A percentile compares a stretch with the other conserved stretches of the same genome.
Conservation (phyloP, 2,113 vertebrate genomes). For the Sorex fumeus region DNA sequence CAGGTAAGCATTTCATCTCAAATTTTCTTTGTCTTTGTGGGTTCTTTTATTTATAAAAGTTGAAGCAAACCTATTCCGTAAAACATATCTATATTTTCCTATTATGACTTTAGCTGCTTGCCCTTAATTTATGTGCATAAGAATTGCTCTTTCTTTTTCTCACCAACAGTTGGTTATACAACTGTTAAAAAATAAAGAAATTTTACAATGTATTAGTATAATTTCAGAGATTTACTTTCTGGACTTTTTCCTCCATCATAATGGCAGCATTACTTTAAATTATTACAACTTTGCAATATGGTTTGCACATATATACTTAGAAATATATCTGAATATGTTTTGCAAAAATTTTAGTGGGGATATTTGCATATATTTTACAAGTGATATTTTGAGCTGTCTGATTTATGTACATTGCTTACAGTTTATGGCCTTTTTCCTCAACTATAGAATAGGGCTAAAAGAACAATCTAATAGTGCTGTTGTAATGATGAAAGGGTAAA, state of each 20-base stretch:
- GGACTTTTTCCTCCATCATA: neutral
- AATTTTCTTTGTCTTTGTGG: constrained; percentile 41
- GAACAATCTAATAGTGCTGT: neutral
- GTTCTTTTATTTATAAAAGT: neutral
- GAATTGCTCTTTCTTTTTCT: neutral
- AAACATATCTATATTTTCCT: neutral
- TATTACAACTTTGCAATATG: neutral
- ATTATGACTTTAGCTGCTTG: neutral
- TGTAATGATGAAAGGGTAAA: neutral
- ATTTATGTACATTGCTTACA: neutral
- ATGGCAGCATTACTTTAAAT: neutral
- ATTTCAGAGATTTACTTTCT: constrained; percentile 4
- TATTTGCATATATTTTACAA: constrained; percentile 21
- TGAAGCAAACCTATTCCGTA: neutral
- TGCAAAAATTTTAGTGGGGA: neutral
- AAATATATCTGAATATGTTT: neutral
- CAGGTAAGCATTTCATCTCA: neutral
- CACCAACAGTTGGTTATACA: neutral
- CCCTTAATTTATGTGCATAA: neutral
- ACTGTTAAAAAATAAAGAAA: neutral
- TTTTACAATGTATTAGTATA: neutral
- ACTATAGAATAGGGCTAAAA: neutral
- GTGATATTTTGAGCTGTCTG: neutral
- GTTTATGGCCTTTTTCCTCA: neutral
- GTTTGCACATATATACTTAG: neutral